Base-by-base conservation (phyloP, 2,113 vertebrate species). In the Ahaetulla prasina region DNA sequence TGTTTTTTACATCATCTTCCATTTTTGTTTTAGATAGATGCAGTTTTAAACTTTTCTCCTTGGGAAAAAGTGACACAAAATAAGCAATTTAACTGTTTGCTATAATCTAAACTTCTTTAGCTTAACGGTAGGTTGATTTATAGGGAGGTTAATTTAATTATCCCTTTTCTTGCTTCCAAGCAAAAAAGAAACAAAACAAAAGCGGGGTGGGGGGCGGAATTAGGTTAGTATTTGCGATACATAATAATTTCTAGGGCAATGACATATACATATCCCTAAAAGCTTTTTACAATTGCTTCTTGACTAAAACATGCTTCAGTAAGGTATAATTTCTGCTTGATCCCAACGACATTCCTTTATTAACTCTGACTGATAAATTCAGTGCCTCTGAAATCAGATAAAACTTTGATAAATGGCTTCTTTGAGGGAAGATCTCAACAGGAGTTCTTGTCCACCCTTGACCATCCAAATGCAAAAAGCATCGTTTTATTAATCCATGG, bases 351-450 rank as follows among this genome's bases (percentile, higher is more conserved):
- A 94, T 94, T 97, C 97, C 97, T 98, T 98, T 98, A 97, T 98
- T 98, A 97, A 95, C 95, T 74, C 97, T 98, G 98, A 99, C 98
- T 98, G 98, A 99, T 99, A 98, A 98, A 98, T 98, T 97, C 98
- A 98, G 98, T 98, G 98, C 98, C 98, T 98, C 97, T 97, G 97
- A 97, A 98, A 99, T 99, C 98, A 99, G 98, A 99, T 99, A 99
- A 99, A 98, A 98, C 98, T 97, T 98, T 99, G 99, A 99, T 98
- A 98, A 99, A 99, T 99, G 97, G 96, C 97, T 98, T 96, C 94
- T 95, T 93, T 95, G 96, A 74, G 93, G 95, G 94, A 97, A 92
- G 96, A 95, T 97, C 97, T 97, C 97, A 97, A 97, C 92, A 96
- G 96, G 92, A 95, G 94, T 97, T 94, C 94, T 96, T 97, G 97